phyloP scores from a whole-genome alignment of 2,888 invertebrate genomes.

The Dasypogon diadema region DNA sequence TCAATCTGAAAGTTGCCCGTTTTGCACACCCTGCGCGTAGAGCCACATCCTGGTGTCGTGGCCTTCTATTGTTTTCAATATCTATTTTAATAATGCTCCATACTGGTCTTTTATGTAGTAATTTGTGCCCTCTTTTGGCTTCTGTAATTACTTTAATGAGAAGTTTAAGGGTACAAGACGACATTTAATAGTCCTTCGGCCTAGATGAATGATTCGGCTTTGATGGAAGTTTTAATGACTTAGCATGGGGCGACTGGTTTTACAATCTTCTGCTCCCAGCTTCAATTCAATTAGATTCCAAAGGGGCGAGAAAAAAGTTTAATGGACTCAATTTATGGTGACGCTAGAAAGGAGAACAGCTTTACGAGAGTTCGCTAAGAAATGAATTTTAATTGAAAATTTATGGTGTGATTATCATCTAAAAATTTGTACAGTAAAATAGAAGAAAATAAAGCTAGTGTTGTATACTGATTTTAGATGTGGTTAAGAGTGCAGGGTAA shows the following conservation, averaged over 20 bases:
- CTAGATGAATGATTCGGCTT: slow-evolving; percentile 48
- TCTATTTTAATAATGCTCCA: slow-evolving; percentile 47
- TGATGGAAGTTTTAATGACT: slow-evolving; percentile 51
- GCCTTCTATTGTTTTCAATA: slow-evolving; percentile 43
- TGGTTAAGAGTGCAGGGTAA: not conserved
- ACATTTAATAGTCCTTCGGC: slow-evolving; percentile 45
- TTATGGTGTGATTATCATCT: slow-evolving; percentile 44
- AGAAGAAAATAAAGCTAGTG: not conserved
- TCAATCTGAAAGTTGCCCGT: slow-evolving; percentile 30
- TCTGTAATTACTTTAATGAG: slow-evolving; percentile 50
- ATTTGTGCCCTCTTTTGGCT: slow-evolving; percentile 45
- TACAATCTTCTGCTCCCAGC: slow-evolving; percentile 21
- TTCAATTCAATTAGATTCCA: slow-evolving; percentile 50
- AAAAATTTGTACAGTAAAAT: slow-evolving; percentile 26
- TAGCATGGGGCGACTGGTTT: slow-evolving; percentile 41
- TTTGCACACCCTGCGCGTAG: not conserved
- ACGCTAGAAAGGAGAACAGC: slow-evolving; percentile 23
- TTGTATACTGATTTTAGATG: not conserved
- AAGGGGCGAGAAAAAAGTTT: slow-evolving; percentile 40
- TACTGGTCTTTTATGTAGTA: slow-evolving; percentile 42
- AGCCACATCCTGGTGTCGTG: slow-evolving; percentile 21
- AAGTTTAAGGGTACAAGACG: slow-evolving; percentile 48
- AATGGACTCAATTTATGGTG: slow-evolving; percentile 49
- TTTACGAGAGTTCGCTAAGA: slow-evolving; percentile 36
- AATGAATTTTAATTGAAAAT: slow-evolving; percentile 47